Evolutionary conservation across 1,140 invertebrate species (phyloP).

Genomic region (Brevipalpus yothersi): DNA sequence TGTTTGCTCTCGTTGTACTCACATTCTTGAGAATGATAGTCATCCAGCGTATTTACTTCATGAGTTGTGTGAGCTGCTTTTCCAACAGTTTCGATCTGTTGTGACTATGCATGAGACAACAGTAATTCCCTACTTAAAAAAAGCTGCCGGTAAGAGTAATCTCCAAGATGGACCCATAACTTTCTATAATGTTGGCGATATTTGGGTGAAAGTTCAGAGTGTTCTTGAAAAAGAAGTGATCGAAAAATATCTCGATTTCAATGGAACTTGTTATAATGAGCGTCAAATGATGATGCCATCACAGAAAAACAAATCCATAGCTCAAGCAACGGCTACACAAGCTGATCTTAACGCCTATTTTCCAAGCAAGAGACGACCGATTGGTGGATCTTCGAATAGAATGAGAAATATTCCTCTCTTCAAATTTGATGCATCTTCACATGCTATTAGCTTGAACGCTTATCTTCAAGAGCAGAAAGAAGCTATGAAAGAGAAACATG

Average conservation of each 20-base stretch:
- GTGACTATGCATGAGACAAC: slow-evolving; percentile 38
- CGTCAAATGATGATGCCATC: not conserved
- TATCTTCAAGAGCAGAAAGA: slow-evolving; percentile 31
- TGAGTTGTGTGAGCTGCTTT: slow-evolving; percentile 29
- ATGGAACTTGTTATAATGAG: not conserved
- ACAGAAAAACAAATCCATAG: not conserved
- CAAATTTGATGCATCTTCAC: slow-evolving; percentile 50
- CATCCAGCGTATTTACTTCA: slow-evolving; percentile 16
- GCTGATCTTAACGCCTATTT: not conserved
- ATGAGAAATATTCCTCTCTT: slow-evolving; percentile 33
- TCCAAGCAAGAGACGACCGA: not conserved
- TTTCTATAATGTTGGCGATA: slow-evolving; percentile 47
- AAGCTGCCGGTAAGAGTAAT: not conserved
- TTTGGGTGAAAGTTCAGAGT: slow-evolving; percentile 65
- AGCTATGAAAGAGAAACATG: slow-evolving; percentile 10
- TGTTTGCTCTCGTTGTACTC: not conserved
- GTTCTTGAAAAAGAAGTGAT: slow-evolving; percentile 28
- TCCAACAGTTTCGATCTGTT: slow-evolving; percentile 44
- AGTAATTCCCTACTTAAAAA: slow-evolving; percentile 16
- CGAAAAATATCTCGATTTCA: slow-evolving; percentile 7
- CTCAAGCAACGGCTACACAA: not conserved
- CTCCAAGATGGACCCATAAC: slow-evolving; percentile 1
- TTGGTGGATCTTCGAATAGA: not conserved
- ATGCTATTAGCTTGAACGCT: slow-evolving; percentile 38
- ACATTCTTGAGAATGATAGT: not conserved